These are phyloP conservation scores for Augiades crinisus DNA, from an alignment of 2,888 invertebrate species.

Conservation along the genomic window DNA sequence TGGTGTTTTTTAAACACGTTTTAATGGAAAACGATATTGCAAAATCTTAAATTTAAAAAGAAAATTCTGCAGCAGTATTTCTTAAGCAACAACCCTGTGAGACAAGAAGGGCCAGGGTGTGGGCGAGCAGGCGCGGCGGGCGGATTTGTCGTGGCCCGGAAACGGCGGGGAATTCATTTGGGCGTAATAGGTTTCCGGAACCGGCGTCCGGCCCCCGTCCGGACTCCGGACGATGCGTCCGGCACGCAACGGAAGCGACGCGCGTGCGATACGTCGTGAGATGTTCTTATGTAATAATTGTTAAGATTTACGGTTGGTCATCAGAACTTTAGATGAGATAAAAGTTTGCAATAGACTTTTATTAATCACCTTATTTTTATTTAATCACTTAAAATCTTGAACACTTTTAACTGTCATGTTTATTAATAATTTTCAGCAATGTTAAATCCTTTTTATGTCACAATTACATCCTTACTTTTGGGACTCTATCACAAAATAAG, in stretches of 20 bases:
- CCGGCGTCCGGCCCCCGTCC: slow-evolving; percentile 67
- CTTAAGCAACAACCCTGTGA: slow-evolving; percentile 46
- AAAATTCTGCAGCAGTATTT: too few species aligned
- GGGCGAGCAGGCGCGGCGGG: slow-evolving; percentile 59
- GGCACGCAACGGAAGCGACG: slow-evolving; percentile 59
- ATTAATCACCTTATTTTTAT: too few species aligned
- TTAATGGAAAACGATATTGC: too few species aligned
- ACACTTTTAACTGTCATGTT: too few species aligned
- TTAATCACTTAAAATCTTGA: too few species aligned
- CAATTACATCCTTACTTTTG: too few species aligned
- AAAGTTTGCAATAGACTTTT: too few species aligned
- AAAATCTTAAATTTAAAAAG: too few species aligned
- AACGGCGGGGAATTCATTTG: slow-evolving; percentile 78
- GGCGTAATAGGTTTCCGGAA: slow-evolving; percentile 80
- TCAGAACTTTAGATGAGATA: slow-evolving; percentile 29
- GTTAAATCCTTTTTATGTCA: too few species aligned
- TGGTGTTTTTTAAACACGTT: too few species aligned
- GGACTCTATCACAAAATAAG: too few species aligned
- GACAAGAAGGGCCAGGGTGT: slow-evolving; percentile 60
- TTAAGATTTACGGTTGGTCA: background rate
- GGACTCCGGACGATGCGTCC: slow-evolving; percentile 57
- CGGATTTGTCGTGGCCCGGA: slow-evolving; percentile 75
- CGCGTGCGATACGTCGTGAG: slow-evolving; percentile 38
- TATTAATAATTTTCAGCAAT: too few species aligned
- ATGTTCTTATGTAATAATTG: slow-evolving; percentile 19